phyloP scores from a whole-genome alignment of 2,888 invertebrate genomes.

The Eilema sororculum region DNA sequence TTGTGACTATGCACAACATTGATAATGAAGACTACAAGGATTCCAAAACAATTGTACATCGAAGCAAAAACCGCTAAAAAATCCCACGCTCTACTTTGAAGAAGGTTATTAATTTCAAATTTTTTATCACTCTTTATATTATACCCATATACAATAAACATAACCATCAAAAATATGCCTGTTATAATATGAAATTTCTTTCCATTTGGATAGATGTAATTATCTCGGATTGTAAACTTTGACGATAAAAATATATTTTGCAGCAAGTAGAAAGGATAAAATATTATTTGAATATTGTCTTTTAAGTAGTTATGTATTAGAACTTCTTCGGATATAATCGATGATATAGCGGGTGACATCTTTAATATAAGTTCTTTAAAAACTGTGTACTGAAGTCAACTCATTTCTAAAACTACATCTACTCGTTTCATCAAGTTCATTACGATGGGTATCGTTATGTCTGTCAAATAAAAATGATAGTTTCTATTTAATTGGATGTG shows the following conservation, averaged over 20 bases:
- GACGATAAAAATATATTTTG: constrained; percentile 28
- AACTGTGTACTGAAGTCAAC: too few species aligned
- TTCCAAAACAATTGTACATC: neutral
- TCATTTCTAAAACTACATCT: too few species aligned
- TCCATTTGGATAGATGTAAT: constrained; percentile 26
- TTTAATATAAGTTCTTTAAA: neutral
- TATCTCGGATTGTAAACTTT: constrained; percentile 28
- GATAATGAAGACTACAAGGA: neutral
- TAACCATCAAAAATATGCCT: neutral
- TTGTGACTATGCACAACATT: neutral
- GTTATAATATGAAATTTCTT: neutral
- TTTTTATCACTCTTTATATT: neutral
- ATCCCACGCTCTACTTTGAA: neutral
- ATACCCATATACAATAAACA: constrained; percentile 7
- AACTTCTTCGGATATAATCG: constrained; percentile 15
- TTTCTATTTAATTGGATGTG: too few species aligned
- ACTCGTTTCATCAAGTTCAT: too few species aligned
- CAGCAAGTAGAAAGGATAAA: constrained; percentile 29
- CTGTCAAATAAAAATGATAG: too few species aligned
- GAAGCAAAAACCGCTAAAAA: neutral
- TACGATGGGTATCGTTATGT: too few species aligned
- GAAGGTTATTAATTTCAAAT: neutral
- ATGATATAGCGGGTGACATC: neutral
- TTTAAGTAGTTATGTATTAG: constrained; percentile 27
- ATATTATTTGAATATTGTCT: constrained; percentile 23